Evolutionary conservation across 2,888 invertebrate species (phyloP), one percentile per base, ranked within the genome.

Genomic region (Eilema griseolum): DNA sequence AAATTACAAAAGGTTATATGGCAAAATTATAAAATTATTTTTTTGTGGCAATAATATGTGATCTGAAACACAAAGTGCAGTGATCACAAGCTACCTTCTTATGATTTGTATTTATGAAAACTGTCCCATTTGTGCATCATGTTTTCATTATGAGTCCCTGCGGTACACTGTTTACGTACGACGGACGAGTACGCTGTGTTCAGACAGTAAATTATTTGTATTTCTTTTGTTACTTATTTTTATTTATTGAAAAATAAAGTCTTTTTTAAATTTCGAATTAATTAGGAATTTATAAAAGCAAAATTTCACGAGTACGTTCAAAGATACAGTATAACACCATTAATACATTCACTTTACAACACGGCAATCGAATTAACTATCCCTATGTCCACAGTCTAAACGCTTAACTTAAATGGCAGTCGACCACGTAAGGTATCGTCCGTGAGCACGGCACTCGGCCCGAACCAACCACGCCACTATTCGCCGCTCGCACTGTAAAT

Each of bases 331-430:
- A 74, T 66, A 77, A 71, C 71, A 71, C 73, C 65, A 79, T 79
- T 74, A 81, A 83, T 82, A 83, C 83, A 78, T 79, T 75, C 74
- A 76, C 73, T 78, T 75, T 68, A 46, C 67, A 70, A 75, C 71
- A 80, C 78, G 80, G 78, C 78, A 81, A 76, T 77, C 83, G 73
- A 79, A 81, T 77, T 71, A 66, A 76, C 75, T 77, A 83, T 70
- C 31, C 68, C 73, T 79, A 75, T 61, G 68, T 73, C 68, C 77
- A 66, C 69, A 71, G 41, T 62, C 20, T 14, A 41, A 70, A 74
- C 71, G 77, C 81, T 82, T 83, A 83, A 82, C 76, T 79, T 84
- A 87, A 87, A 88, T 87, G 87, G 88, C 88, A 89, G 87, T 87
- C 86, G 84, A 83, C 84, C 85, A 84, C 78, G 78, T 80, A 80